Evolutionary conservation across 2,888 invertebrate genomes (phyloP).

Genomic region (Polyploca ridens): DNA sequence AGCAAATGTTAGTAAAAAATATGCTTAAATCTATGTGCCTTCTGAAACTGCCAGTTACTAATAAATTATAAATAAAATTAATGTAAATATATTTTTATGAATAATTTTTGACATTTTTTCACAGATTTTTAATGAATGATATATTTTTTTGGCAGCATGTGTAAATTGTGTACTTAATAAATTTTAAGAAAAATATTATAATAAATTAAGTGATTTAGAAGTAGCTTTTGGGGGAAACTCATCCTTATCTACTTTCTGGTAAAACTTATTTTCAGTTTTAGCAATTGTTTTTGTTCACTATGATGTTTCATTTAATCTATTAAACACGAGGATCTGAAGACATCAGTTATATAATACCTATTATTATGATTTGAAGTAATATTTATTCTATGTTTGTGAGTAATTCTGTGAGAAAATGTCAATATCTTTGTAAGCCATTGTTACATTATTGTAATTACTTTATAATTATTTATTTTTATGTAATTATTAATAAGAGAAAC

Average conservation of each 20-base stretch:
- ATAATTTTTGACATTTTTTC: slow-evolving; percentile 57
- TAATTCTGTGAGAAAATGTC: slow-evolving; percentile 64
- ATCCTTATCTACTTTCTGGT: background rate
- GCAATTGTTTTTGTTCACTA: too few relatives aligned
- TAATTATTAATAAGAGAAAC: slow-evolving; percentile 61
- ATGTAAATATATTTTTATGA: slow-evolving; percentile 42
- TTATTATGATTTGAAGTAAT: background rate
- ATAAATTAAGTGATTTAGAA: too few relatives aligned
- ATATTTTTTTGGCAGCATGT: slow-evolving; percentile 16
- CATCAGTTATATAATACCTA: too few relatives aligned
- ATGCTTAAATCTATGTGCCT: slow-evolving; percentile 58
- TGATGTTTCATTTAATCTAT: too few relatives aligned
- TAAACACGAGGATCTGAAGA: too few relatives aligned
- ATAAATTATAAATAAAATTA: slow-evolving; percentile 66
- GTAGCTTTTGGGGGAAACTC: too few relatives aligned
- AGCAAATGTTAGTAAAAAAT: background rate
- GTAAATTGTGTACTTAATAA: slow-evolving; percentile 43
- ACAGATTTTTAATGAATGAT: slow-evolving; percentile 23
- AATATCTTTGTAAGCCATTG: slow-evolving; percentile 43
- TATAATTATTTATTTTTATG: slow-evolving; percentile 60
- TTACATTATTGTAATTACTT: slow-evolving; percentile 64
- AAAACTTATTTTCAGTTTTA: background rate
- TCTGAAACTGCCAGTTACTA: slow-evolving; percentile 79
- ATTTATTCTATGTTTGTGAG: background rate
- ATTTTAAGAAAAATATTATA: too few relatives aligned